phyloP scores from a whole-genome alignment of 2,888 invertebrate species.

The Eupithecia exiguata region DNA sequence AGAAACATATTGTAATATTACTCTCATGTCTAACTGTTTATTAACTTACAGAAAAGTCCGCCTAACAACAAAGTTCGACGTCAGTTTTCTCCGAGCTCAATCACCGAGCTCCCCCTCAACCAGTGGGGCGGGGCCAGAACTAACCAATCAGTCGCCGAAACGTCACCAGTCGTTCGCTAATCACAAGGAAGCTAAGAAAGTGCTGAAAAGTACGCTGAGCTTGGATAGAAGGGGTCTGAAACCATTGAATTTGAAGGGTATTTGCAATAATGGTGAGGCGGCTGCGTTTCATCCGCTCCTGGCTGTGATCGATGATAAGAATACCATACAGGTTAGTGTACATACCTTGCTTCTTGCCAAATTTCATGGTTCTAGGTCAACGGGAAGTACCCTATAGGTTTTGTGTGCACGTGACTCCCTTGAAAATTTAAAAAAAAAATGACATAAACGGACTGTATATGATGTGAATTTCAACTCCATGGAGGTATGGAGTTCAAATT shows the following conservation, averaged over 20 bases:
- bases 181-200: constrained; percentile 58
- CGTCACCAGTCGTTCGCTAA: constrained; percentile 70
- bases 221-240: constrained; percentile 70
- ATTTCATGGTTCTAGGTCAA: too few relatives aligned
- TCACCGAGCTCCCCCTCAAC: constrained; percentile 64
- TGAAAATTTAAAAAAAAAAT: too few relatives aligned
- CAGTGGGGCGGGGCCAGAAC: constrained; percentile 50
- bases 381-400: too few relatives aligned
- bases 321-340: constrained; percentile 74
- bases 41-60: constrained; percentile 66
- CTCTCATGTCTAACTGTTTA: constrained; percentile 1
- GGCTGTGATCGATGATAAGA: constrained; percentile 76
- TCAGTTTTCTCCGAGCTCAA: constrained; percentile 64
- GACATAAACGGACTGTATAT: too few relatives aligned
- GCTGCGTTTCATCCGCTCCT: constrained; percentile 64
- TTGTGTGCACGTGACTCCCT: too few relatives aligned
- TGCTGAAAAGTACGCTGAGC: constrained; percentile 67
- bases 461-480: too few relatives aligned
- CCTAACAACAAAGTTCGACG: constrained; percentile 76
- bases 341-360: too few relatives aligned
- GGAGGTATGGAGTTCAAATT: too few relatives aligned
- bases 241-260: constrained; percentile 74
- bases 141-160: constrained; percentile 59
- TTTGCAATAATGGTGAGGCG: constrained; percentile 67
- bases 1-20: too few relatives aligned